These are phyloP conservation scores for Melieria picta DNA, from an alignment of 2,888 invertebrate genomes.

Conservation along the genomic window DNA sequence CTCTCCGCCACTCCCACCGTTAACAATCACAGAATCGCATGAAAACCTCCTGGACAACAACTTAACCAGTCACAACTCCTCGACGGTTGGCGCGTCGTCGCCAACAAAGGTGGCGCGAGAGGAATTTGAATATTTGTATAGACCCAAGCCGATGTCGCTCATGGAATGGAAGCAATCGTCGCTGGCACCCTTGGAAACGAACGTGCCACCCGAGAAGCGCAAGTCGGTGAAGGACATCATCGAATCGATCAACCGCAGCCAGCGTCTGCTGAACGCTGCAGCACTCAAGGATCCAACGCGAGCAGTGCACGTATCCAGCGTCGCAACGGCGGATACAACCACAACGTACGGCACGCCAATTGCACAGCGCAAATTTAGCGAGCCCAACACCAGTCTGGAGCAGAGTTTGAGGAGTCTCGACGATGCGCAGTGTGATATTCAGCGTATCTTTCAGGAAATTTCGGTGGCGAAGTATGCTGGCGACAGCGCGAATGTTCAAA, in stretches of 20 bases:
- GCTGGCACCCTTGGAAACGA: constrained; percentile 47
- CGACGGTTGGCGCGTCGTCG: not conserved
- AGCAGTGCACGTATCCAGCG: constrained; percentile 13
- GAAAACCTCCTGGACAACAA: constrained; percentile 21
- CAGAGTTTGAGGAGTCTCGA: constrained; percentile 38
- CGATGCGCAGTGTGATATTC: constrained; percentile 47
- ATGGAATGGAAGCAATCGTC: constrained; percentile 50
- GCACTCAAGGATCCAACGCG: constrained; percentile 52
- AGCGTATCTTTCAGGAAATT: constrained; percentile 47
- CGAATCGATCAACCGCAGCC: constrained; percentile 65
- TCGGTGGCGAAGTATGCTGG: constrained; percentile 22
- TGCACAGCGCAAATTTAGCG: constrained; percentile 20
- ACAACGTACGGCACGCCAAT: constrained; percentile 10
- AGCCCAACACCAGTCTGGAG: not conserved
- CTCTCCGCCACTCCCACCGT: not conserved
- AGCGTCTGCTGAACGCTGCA: constrained; percentile 60
- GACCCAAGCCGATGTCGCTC: constrained; percentile 37
- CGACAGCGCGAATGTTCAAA: not conserved
- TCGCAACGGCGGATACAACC: not conserved
- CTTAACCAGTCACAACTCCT: not conserved
- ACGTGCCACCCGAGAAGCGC: constrained; percentile 50
- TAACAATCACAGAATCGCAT: constrained; percentile 5
- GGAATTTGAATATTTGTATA: constrained; percentile 40
- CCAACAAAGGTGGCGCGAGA: constrained; percentile 10
- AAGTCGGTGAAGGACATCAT: constrained; percentile 64